phyloP scores from a whole-genome alignment of 1,140 invertebrate genomes.

The Lepidostoma basale region DNA sequence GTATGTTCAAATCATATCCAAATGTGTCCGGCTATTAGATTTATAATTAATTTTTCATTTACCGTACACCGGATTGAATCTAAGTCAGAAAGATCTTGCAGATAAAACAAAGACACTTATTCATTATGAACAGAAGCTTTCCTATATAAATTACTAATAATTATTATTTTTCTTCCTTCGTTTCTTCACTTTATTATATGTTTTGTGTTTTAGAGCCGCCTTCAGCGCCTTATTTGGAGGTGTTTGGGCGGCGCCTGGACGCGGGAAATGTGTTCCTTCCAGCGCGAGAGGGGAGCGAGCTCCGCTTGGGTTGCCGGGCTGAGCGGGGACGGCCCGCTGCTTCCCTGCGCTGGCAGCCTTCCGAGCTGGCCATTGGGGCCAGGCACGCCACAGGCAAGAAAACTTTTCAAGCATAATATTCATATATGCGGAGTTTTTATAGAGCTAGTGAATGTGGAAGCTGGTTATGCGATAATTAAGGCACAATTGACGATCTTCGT shows the following conservation, averaged over 20 bases:
- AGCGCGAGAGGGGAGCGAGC: slow-evolving; percentile 78
- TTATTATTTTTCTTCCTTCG: not conserved
- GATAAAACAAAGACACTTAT: no score
- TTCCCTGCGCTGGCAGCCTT: slow-evolving; percentile 26
- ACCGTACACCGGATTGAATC: no score
- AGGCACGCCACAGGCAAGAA: not conserved
- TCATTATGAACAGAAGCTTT: no score
- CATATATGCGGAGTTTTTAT: no score
- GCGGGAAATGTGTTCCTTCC: slow-evolving; percentile 83
- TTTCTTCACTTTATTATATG: not conserved
- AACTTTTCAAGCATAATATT: no score
- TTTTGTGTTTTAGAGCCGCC: slow-evolving; percentile 71
- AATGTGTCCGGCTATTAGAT: no score
- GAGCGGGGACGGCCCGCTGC: slow-evolving; percentile 62
- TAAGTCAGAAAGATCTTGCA: no score
- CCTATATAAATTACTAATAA: not conserved
- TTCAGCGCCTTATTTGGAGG: slow-evolving; percentile 76
- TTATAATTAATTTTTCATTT: no score
- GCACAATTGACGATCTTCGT: no score
- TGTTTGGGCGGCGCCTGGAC: slow-evolving; percentile 79
- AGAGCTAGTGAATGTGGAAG: no score
- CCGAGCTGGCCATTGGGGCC: not conserved
- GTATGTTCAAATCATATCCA: no score
- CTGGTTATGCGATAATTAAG: no score
- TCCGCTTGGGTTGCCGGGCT: slow-evolving; percentile 80